Base-by-base conservation (phyloP, 2,888 invertebrate species). In the Ecliptopera silaceata region DNA sequence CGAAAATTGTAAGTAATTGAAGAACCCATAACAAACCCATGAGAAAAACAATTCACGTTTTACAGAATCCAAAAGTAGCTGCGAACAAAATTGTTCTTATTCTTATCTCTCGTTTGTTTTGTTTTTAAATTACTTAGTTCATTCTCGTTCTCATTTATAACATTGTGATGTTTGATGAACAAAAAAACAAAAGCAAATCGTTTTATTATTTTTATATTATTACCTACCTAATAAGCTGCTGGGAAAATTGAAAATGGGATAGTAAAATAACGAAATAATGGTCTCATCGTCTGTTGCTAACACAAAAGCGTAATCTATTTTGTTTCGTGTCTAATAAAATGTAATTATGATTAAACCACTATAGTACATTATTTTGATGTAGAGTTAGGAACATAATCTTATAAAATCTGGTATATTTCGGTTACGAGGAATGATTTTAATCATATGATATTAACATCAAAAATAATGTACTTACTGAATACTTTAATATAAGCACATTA, bases 1-100 rank as follows among this genome's bases (percentile, higher is more conserved):
- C 62, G 60, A 61, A 52, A 59, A 62, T 44, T 62, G 59, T 42
- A 50, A 60, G 61, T 71, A 62, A 70, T 68, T 70, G 64, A 70
- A 63, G 65, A 54, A 61, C 20, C 65, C 57, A 53, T 60, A 64
- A 67, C 64, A n/a, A 63, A 64, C 56, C 62, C 44, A 59, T 63
- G 66, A 60, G 53, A 43, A 58, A 36, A 54, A 61, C 45, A 53
- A 62, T 69, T 68, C 56, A 59, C 55, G 32, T 53, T 54, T 56
- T 49, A 38, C 54, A 56, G 62, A 56, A 59, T 60, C 46, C 44
- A 53, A 59, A 61, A 53, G 51, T 41, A 60, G 49, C 56, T 47
- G 44, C 43, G 20, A 44, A 54, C 5, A 22, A 53, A 58, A 59
- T 59, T 49, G 59, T 51, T 36, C 51, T 61, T 49, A 61, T 51